Conservation (phyloP, 2,888 invertebrate species). For the Rotaria magnacalcarata region DNA sequence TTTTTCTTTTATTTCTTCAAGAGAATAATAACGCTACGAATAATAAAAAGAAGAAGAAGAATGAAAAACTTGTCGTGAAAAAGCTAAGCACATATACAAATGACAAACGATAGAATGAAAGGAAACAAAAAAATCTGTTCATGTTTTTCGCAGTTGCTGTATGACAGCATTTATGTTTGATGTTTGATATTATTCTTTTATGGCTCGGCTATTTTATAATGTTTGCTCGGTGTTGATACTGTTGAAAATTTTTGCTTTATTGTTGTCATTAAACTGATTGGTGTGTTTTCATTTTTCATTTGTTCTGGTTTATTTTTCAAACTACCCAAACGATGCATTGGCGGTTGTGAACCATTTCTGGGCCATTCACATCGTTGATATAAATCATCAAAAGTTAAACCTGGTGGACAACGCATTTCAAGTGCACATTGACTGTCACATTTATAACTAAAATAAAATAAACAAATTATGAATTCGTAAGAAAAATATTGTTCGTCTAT, state of each 20-base stretch:
- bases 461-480: neutral
- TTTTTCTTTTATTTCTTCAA: constrained; percentile 2
- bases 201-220: neutral
- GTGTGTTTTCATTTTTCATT: too few species aligned
- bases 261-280: neutral
- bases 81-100: neutral
- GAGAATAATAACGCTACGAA: neutral
- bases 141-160: neutral
- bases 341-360: neutral
- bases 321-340: neutral
- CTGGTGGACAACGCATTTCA: constrained; percentile 44
- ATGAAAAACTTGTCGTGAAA: neutral
- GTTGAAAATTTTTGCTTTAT: neutral
- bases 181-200: neutral
- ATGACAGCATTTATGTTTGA: neutral
- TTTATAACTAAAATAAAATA: constrained; percentile 41
- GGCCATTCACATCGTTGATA: constrained; percentile 46
- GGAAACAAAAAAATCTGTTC: neutral
- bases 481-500: too few species aligned
- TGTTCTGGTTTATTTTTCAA: neutral
- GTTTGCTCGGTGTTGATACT: neutral
- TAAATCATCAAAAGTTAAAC: constrained; percentile 44
- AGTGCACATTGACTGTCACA: constrained; percentile 47
- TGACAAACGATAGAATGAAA: neutral
- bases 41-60: neutral